phyloP scores from a whole-genome alignment of 1,140 invertebrate species.

The Calliopsis andreniformis region DNA sequence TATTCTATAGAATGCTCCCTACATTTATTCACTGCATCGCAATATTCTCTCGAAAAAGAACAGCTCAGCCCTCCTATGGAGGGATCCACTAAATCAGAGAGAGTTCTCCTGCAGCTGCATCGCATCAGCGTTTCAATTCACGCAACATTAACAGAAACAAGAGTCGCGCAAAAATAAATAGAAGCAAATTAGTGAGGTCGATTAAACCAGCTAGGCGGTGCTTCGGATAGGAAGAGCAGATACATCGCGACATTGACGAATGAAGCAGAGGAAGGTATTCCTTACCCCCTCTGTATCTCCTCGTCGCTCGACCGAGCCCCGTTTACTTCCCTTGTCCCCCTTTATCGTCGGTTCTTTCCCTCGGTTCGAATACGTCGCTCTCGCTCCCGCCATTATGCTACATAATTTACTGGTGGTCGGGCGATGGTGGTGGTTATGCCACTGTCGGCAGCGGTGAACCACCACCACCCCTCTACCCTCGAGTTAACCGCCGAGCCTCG shows the following conservation, averaged over 20 bases:
- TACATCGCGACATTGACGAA: slow-evolving; percentile 76
- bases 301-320: background rate
- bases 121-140: slow-evolving; percentile 31
- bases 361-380: background rate
- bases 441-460: slow-evolving; percentile 60
- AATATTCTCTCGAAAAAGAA: no score
- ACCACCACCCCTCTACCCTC: slow-evolving; percentile 51
- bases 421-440: slow-evolving; percentile 51
- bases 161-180: slow-evolving; percentile 58
- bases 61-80: no score
- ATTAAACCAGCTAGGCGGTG: slow-evolving; percentile 58
- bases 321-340: slow-evolving; percentile 14
- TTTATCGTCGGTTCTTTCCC: background rate
- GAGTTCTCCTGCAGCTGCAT: no score
- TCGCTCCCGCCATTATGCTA: slow-evolving; percentile 57
- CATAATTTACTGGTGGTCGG: slow-evolving; percentile 75
- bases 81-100: no score
- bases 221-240: slow-evolving; percentile 41
- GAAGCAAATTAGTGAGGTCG: slow-evolving; percentile 51
- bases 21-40: no score
- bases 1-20: no score
- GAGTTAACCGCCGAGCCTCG: slow-evolving; percentile 64
- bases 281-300: slow-evolving; percentile 22
- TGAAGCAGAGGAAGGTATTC: slow-evolving; percentile 71
- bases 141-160: slow-evolving; percentile 26